Base-by-base conservation (phyloP, 1,140 invertebrate species). In the Acromyrmex echinatior region DNA sequence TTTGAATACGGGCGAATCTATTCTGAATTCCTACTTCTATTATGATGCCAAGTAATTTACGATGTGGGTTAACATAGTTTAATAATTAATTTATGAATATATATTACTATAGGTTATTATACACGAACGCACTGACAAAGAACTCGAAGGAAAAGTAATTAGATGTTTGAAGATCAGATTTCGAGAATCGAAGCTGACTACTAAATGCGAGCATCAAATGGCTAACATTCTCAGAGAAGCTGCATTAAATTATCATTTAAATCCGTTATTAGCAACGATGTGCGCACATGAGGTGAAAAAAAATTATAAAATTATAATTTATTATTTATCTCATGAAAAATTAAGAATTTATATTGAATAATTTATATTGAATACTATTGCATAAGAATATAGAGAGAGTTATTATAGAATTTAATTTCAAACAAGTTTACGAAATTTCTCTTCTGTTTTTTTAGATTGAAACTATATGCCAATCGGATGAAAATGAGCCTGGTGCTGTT, bases 191-290 rank as follows among this genome's bases (percentile, higher is more conserved):
- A 97, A 97, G 93, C 93, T 98, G 18, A 97, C 97, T 9, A 92
- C 95, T n/a, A 95, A 96, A 31, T 99, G 99, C 94, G 97, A 98
- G 91, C 96, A 97, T 91, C 97, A 99, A 95, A 97, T 99, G 94
- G 96, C 97, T 7, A 96, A 96, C 88, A 97, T 99, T 73, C 96
- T 99, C 56, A 97, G 97, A 94, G 98, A 99, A 93, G 97, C 98
- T 91, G 98, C 98, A 4, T 94, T 98, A 35, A 98, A 99, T 96
- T 98, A 98, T 92, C 97, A 97, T 92, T 95, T 98, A 58, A 98
- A 99, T 96, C 98, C 98, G 14, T 95, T 98, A 3, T 95, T 99
- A 16, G 97, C 97, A 63, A 97, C 97, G 63, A 96, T 98, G 62
- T 99, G 98, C 92, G 94, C 96, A 84, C 79, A 92, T 62, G 97